Evolutionary conservation across 2,888 invertebrate genomes (phyloP).

Genomic region (Mythimna impura): DNA sequence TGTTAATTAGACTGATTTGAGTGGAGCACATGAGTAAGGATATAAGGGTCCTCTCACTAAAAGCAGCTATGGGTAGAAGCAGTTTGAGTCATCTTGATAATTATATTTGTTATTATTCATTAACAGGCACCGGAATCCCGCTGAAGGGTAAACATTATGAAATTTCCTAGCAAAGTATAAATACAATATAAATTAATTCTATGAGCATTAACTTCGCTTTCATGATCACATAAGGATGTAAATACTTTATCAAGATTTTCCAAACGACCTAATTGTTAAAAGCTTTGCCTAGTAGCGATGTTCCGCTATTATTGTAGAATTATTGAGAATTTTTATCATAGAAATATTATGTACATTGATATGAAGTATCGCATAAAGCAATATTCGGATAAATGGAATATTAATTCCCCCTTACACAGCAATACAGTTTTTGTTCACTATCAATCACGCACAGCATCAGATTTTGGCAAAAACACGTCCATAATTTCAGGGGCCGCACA

Average conservation of each 20-base stretch:
- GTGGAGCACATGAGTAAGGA: neutral
- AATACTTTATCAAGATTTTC: slow-evolving; percentile 40
- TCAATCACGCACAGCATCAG: slow-evolving; percentile 10
- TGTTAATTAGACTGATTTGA: neutral
- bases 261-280: slow-evolving; percentile 11
- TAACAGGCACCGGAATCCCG: neutral
- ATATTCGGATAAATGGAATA: neutral
- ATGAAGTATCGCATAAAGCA: no score
- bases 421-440: neutral
- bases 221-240: slow-evolving; percentile 38
- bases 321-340: neutral
- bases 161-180: slow-evolving; percentile 8
- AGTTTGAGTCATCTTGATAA: no score
- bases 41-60: no score
- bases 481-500: slow-evolving; percentile 20
- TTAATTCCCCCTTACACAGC: neutral
- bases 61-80: no score
- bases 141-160: slow-evolving; percentile 16
- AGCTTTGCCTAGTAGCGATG: slow-evolving; percentile 19
- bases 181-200: slow-evolving; percentile 21
- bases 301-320: neutral
- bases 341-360: neutral
- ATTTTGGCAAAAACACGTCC: slow-evolving; percentile 46
- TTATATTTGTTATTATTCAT: neutral
- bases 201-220: slow-evolving; percentile 35